Conservation (phyloP, 1,140 invertebrate genomes). For the Drosophila arawakana region DNA sequence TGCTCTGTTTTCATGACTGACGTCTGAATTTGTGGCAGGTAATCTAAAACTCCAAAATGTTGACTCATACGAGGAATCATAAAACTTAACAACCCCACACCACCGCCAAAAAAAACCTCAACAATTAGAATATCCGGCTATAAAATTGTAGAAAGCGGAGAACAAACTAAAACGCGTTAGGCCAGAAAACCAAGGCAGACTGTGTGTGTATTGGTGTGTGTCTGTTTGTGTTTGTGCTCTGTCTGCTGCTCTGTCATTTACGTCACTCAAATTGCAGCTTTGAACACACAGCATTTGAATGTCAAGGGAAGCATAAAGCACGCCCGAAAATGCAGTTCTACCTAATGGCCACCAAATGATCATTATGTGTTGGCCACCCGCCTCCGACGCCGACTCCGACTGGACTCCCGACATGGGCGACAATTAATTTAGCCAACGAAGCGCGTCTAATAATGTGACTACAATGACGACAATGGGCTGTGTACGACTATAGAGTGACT, state of each 20-base stretch:
- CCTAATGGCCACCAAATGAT: constrained; percentile 52
- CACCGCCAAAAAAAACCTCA: constrained; percentile 22
- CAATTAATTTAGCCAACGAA: constrained; percentile 78
- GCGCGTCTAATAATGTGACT: constrained; percentile 80
- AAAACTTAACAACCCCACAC: constrained; percentile 10
- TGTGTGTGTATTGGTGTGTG: background rate
- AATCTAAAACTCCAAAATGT: constrained; percentile 22
- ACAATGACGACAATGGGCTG: constrained; percentile 74
- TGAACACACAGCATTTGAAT: constrained; percentile 38
- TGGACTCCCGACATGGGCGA: constrained; percentile 53
- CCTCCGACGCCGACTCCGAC: constrained; percentile 27
- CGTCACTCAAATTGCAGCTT: constrained; percentile 35
- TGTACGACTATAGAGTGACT: constrained; percentile 19
- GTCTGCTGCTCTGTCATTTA: constrained; percentile 33
- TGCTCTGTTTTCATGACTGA: constrained; percentile 25
- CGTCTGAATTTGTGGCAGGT: constrained; percentile 34
- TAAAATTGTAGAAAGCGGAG: constrained; percentile 56
- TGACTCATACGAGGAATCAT: constrained; percentile 28
- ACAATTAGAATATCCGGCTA: constrained; percentile 76
- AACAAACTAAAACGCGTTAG: constrained; percentile 62
- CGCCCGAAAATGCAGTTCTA: constrained; percentile 48
- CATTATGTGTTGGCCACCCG: constrained; percentile 14
- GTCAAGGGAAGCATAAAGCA: constrained; percentile 45
- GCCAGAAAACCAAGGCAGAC: constrained; percentile 64
- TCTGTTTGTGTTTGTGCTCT: too few relatives aligned